Percentiles rank a stretch among this genome's conserved stretches.
Conservation (phyloP, 2,113 vertebrate species). For the Panurus biarmicus region DNA sequence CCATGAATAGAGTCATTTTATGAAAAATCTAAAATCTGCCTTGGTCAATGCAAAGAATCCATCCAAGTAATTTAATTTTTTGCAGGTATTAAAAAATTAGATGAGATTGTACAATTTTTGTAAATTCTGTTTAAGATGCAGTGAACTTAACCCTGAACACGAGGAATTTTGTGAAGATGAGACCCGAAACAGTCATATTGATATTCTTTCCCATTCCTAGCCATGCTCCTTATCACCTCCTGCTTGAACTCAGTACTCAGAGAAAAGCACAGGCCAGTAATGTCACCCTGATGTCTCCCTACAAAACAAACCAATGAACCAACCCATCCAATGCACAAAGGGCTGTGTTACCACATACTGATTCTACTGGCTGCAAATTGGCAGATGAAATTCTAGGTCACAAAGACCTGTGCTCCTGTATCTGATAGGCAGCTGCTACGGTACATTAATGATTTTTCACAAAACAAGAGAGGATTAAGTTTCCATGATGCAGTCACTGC, state of each 20-base stretch:
- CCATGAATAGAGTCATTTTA: neutral
- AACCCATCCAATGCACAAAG: neutral
- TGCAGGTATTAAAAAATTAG: neutral
- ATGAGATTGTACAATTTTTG: neutral
- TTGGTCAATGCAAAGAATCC: neutral
- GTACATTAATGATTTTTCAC: constrained; percentile 11
- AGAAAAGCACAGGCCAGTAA: neutral
- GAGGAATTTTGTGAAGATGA: neutral
- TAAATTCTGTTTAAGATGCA: neutral
- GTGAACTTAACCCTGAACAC: neutral
- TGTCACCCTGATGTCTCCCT: neutral
- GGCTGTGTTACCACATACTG: neutral
- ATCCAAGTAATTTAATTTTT: neutral
- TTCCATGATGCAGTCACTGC: constrained; percentile 10
- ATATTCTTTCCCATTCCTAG: neutral
- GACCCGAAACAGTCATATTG: neutral
- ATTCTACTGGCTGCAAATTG: neutral
- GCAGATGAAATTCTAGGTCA: constrained; percentile 40
- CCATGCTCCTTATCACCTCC: neutral
- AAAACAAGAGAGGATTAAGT: neutral
- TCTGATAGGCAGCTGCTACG: neutral
- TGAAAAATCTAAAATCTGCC: neutral
- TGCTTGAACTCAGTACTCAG: neutral
- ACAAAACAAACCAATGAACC: neutral
- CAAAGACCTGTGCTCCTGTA: neutral